A percentile compares a stretch with the other conserved stretches of the same genome.
These are phyloP conservation scores for Heliconius nattereri DNA, from an alignment of 1,140 invertebrate genomes.

Conservation along the genomic window DNA sequence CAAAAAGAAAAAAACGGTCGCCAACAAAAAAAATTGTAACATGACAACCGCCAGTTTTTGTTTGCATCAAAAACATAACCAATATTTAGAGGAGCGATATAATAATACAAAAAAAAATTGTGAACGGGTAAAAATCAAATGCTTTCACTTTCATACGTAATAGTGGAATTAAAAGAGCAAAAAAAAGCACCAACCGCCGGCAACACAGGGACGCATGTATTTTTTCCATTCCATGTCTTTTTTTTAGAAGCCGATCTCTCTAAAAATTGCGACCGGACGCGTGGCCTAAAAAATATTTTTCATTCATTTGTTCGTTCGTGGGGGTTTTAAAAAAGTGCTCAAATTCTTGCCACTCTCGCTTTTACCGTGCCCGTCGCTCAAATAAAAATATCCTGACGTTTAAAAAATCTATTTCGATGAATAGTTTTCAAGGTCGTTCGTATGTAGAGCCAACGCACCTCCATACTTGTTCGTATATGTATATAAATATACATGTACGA, in stretches of 20 bases:
- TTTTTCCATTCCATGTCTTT: conserved; percentile 33
- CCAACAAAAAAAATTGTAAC: conserved; percentile 1
- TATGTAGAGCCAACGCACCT: conserved; percentile 19
- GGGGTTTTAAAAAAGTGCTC: conserved; percentile 52
- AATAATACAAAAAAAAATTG: conserved; percentile 30
- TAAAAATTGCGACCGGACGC: conserved; percentile 56
- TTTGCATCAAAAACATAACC: conserved; percentile 33
- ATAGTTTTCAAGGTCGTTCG: conserved; percentile 36
- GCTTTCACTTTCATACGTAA: conserved; percentile 48
- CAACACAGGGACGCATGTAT: conserved; percentile 26
- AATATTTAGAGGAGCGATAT: conserved; percentile 35
- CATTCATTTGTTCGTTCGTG: conserved; percentile 56
- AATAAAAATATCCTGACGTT: conserved; percentile 57
- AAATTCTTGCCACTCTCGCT: conserved; percentile 64
- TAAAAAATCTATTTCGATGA: conserved; percentile 52
- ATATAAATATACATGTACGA: neutral
- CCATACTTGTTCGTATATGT: neutral
- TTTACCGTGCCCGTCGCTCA: conserved; percentile 51
- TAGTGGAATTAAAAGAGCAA: conserved; percentile 40
- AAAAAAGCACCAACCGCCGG: conserved; percentile 22
- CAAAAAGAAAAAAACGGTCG: neutral
- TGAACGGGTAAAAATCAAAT: conserved; percentile 33
- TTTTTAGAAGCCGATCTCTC: conserved; percentile 60
- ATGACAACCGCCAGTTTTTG: conserved; percentile 14
- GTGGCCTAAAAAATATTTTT: conserved; percentile 58